A percentile compares a stretch with the other conserved stretches of the same genome.
Evolutionary conservation across 2,797 vertebrate species (phyloP).

Genomic region (Hypotaenidia okinawae): DNA sequence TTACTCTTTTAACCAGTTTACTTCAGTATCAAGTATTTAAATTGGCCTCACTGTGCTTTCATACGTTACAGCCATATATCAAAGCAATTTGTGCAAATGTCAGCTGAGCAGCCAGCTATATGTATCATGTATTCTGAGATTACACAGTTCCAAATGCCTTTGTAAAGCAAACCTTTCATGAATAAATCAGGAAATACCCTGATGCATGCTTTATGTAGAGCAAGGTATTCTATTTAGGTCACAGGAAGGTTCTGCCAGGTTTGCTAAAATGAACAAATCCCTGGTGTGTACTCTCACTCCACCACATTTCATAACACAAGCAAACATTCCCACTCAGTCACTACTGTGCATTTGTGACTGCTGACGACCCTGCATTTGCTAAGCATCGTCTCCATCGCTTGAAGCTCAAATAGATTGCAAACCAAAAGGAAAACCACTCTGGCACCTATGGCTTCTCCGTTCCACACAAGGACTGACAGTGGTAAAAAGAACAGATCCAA

Average conservation of each 20-base stretch:
- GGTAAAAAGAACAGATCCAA: neutral
- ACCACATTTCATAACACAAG: conserved; percentile 74
- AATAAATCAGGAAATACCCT: conserved; percentile 86
- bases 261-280: conserved; percentile 83
- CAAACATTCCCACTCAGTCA: conserved; percentile 65
- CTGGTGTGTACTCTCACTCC: conserved; percentile 73
- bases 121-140: conserved; percentile 82
- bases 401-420: conserved; percentile 41
- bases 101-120: conserved; percentile 75
- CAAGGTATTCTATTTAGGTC: conserved; percentile 86
- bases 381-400: conserved; percentile 44
- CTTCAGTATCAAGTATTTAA: conserved; percentile 76
- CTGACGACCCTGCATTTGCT: conserved; percentile 64
- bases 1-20: conserved; percentile 76
- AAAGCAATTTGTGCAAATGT: conserved; percentile 82
- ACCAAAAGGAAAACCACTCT: neutral
- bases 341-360: conserved; percentile 44
- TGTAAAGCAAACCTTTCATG: conserved; percentile 85
- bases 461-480: neutral
- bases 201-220: conserved; percentile 84
- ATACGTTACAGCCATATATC: conserved; percentile 76
- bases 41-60: conserved; percentile 73
- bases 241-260: conserved; percentile 82
- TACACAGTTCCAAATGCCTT: conserved; percentile 81
- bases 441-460: neutral